Base-by-base conservation (phyloP, 2,888 invertebrate genomes). In the Microctonus hyperodae region DNA sequence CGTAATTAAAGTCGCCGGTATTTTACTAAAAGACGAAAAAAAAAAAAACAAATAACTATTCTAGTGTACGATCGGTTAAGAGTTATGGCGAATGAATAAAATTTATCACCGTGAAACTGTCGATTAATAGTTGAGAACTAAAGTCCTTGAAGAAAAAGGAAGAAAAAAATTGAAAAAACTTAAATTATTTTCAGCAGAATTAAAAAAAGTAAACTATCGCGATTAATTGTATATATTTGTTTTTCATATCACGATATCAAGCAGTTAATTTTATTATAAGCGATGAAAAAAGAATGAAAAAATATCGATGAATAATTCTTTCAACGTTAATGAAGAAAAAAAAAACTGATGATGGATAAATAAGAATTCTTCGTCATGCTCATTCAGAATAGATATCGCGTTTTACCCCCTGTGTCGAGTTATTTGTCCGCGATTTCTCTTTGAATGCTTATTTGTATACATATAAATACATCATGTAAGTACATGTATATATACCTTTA, bases 381-480 rank as follows among this genome's bases (percentile, higher is more conserved):
- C 63, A 23, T 59, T 44, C 44, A 44, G 16, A 44, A 44, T 9
- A n/a, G n/a, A 44, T 22, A 51, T 58, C 48, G 56, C 64, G 56
- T 44, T 63, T 40, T 65, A 44, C 73, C 74, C 73, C 73, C 75
- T 62, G 73, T 69, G 71, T 69, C 64, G 72, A 71, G 71, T 73
- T 75, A 77, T 77, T 77, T 77, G 76, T 78, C 78, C 76, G 76
- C 70, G 72, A 70, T 48, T 35, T 25, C 23, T 23, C 57, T 57
- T n/a, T 23, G 20, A 28, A 6, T 5, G 7, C 20, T 31, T 20
- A 31, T 20, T 20, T 33, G 13, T 33, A 33, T 20, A 44, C 35
- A 28, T 59, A 53, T 53, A 33, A 23, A 23, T 53, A n/a, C n/a
- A n/a, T n/a, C n/a, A n/a, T n/a, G n/a, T n/a, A n/a, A n/a, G n/a